Evolutionary conservation across 2,888 invertebrate genomes (phyloP).

Genomic region (Yponomeuta sedellus): DNA sequence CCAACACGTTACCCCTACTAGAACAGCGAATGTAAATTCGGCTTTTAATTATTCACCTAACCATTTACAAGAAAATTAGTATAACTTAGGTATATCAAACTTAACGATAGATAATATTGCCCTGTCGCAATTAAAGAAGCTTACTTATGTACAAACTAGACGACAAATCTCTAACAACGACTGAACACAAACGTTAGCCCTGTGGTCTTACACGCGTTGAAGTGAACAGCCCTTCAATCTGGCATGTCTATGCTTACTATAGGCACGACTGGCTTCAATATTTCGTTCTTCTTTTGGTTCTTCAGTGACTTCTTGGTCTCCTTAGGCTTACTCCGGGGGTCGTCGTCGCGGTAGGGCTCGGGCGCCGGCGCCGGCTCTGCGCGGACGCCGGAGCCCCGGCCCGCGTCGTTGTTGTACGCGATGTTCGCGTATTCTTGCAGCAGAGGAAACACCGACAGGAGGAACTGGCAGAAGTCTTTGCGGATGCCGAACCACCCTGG

Average conservation of each 20-base stretch:
- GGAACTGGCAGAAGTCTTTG: slow-evolving; percentile 97
- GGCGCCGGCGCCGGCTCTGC: slow-evolving; percentile 51
- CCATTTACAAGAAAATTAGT: background rate
- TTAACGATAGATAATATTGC: slow-evolving; percentile 66
- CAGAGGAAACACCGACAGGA: slow-evolving; percentile 95
- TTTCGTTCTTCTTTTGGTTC: slow-evolving; percentile 84
- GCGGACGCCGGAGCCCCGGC: background rate
- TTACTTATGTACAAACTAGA: slow-evolving; percentile 33
- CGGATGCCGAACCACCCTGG: slow-evolving; percentile 99
- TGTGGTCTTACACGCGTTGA: slow-evolving; percentile 8
- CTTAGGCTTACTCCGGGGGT: slow-evolving; percentile 65
- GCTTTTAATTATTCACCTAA: background rate
- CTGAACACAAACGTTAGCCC: slow-evolving; percentile 50
- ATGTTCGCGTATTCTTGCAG: slow-evolving; percentile 99
- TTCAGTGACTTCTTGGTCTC: slow-evolving; percentile 80
- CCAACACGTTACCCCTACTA: background rate
- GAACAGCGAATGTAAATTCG: slow-evolving; percentile 5
- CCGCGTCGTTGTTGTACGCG: slow-evolving; percentile 86
- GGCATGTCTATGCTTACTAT: slow-evolving; percentile 94
- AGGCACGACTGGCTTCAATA: slow-evolving; percentile 90
- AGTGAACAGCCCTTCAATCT: slow-evolving; percentile 77
- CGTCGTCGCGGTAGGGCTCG: slow-evolving; percentile 68
- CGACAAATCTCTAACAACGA: slow-evolving; percentile 30
- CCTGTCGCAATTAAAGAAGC: slow-evolving; percentile 42
- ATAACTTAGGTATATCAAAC: slow-evolving; percentile 40